Conservation (phyloP, 2,888 invertebrate species). For the Erpobdella octoculata region DNA sequence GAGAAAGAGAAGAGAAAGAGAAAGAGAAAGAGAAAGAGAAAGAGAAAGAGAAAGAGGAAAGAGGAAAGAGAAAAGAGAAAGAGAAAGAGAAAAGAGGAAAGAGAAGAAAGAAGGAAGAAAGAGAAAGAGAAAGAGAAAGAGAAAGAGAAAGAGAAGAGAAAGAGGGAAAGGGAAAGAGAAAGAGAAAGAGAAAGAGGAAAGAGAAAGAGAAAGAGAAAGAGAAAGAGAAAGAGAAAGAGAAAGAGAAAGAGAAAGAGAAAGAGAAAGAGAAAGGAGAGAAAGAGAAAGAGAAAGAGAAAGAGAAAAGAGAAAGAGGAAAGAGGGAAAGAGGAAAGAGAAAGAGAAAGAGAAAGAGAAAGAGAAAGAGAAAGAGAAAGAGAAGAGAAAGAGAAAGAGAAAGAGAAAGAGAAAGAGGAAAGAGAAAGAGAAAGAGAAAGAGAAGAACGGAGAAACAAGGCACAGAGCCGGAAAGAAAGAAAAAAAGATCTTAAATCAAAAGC, state of each 20-base stretch:
- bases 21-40: slow-evolving; percentile 6
- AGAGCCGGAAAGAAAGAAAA: no score
- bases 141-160: background rate
- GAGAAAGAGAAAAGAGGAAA: background rate
- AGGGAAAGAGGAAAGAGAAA: no score
- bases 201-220: background rate
- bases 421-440: no score
- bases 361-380: no score
- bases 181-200: background rate
- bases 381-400: no score
- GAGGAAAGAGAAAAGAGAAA: background rate
- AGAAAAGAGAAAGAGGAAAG: background rate
- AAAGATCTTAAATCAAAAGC: no score
- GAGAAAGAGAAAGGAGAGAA: background rate
- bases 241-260: background rate
- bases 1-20: background rate
- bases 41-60: slow-evolving; percentile 7
- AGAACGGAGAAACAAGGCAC: no score
- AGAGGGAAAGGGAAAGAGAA: background rate
- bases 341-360: no score
- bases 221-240: background rate
- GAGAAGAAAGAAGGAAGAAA: background rate
- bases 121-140: background rate
- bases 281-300: background rate
- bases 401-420: no score